Base-by-base conservation (phyloP, 1,140 invertebrate species). In the Achroia grisella region DNA sequence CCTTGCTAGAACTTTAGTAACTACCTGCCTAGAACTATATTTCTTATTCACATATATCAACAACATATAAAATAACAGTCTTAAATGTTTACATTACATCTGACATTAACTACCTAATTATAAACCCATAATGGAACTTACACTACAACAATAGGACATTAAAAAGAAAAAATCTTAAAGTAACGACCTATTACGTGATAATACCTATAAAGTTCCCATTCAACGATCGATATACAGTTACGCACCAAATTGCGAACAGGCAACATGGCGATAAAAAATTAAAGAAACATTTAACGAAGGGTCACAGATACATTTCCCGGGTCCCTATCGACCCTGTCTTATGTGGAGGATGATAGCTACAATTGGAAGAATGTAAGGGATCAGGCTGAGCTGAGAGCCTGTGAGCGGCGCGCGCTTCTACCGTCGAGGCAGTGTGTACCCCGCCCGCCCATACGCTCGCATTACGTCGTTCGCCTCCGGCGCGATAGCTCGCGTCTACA, bases 391-490 rank as follows among this genome's bases (percentile, higher is more conserved):
- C 14, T 37, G 10, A 17, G 71, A 52, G 41, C 37, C 17, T 23
- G 45, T 35, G 27, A 61, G 44, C 71, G 70, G 75, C 73, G 75
- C 75, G 68, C 72, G 75, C 71, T 73, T 70, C 56, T 15, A 34
- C 34, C 29, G 31, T 39, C 41, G n/a, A 45, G 39, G 39, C 32
- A 8, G 14, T 8, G 49, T 34, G 35, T 30, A 50, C 61, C 49
- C 72, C 75, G 77, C 75, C 73, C 77, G 73, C 68, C 71, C 73
- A 66, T 37, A 37, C 35, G 58, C 17, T 23, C 52, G 52, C 51
- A 84, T 67, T 71, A 62, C 77, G 72, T 65, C 65, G 55, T 44
- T 52, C 64, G 68, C 47, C 70, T 52, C 61, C 68, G 70, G 44
- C 64, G 58, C 63, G 77, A 65, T 32, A 51, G 70, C 65, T 67